Conservation (phyloP, 2,113 vertebrate genomes). For the Clupea harengus region DNA sequence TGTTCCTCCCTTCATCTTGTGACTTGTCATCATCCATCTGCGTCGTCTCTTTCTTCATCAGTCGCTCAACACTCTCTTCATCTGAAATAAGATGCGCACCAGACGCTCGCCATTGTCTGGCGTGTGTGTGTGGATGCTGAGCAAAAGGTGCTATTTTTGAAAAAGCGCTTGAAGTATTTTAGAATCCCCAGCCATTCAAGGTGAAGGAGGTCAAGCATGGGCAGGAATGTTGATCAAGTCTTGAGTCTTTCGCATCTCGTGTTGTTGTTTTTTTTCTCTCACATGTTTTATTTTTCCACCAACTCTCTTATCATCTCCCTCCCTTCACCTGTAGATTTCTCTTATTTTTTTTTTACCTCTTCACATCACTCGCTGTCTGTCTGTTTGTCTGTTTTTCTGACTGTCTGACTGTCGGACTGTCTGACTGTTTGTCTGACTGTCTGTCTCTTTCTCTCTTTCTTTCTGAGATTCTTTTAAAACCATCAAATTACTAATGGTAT, state of each 20-base stretch:
- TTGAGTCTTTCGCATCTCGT: background rate
- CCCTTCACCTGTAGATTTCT: background rate
- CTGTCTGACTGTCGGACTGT: too few relatives aligned
- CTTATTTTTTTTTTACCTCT: background rate
- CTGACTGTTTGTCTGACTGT: background rate
- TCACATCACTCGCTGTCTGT: background rate
- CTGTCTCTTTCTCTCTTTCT: background rate
- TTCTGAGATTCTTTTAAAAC: background rate
- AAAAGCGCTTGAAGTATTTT: background rate
- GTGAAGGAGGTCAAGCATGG: background rate
- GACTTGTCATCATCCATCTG: constrained; percentile 10
- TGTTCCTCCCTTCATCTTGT: constrained; percentile 3
- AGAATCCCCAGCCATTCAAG: background rate
- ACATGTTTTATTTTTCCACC: background rate
- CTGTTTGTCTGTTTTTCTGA: background rate
- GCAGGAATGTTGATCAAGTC: background rate
- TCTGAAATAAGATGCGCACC: background rate
- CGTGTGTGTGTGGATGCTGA: background rate
- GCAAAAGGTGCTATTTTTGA: background rate
- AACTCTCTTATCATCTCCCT: background rate
- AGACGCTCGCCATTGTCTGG: background rate
- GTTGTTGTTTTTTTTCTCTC: background rate
- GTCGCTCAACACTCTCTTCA: background rate
- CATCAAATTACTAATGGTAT: background rate
- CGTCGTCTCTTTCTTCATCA: constrained; percentile 5